Evolutionary conservation across 2,888 invertebrate genomes (phyloP), one percentile per base, ranked within the genome.

Genomic region (Mythimna pallens): DNA sequence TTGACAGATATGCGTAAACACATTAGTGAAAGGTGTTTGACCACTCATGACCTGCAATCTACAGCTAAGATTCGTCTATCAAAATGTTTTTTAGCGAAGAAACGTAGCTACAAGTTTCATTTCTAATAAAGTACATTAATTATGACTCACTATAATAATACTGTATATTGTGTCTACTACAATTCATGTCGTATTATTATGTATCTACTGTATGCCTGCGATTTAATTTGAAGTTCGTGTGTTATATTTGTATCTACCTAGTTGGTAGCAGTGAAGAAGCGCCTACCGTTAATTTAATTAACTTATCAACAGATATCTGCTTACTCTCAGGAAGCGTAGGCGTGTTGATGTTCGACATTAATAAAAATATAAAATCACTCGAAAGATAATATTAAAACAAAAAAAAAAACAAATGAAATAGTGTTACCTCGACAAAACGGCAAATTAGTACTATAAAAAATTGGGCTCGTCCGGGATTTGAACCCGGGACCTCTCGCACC

Each of bases 401-500:
- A 20, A 14, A 17, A 47, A 47, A 6, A 47, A 47, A 17, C 2
- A 8, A 43, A 57, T 25, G 12, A 25, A 0, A 22, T 36, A 34
- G 40, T 17, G 30, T 12, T 40, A 3, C 0, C 6, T 17, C 9
- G 7, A 34, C 10, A 63, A 65, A 70, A 66, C 9, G 2, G 10
- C 0, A 5, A 6, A 17, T 12, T 12, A 25, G 52, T 50, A 10
- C 1, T 43, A 2, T 59, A 76, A 84, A 88, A 87, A 78, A 64
- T 76, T 83, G 96, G 96, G 96, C 96, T 96, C 96, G 96, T 96
- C 96, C 96, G 96, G 96, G 96, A 96, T 96, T 96, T 96, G 96
- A 96, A 96, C 96, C 96, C 96, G 96, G 96, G 96, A 96, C 96
- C 96, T 96, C 96, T 96, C 96, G 96, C 96, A 96, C 96, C 96